Percentiles rank a stretch among this genome's conserved stretches.
These are phyloP conservation scores for Seira musarum DNA, from an alignment of 2,888 invertebrate genomes.

Conservation along the genomic window DNA sequence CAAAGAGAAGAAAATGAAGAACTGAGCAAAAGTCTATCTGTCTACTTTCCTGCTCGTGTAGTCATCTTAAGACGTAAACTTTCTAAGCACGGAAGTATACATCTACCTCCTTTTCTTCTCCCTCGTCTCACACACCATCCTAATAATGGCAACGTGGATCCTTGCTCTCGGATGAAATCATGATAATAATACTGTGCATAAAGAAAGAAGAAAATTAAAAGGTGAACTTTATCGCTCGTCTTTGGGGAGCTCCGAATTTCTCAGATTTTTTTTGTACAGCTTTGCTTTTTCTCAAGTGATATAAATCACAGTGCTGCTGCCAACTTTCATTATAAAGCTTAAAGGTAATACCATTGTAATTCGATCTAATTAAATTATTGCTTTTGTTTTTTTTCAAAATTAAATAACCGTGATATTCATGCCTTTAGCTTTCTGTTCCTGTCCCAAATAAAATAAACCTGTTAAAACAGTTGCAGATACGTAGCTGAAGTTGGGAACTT, in stretches of 20 bases:
- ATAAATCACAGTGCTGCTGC: constrained; percentile 4
- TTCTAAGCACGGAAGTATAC: no score
- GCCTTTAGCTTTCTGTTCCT: neutral
- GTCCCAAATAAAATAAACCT: neutral
- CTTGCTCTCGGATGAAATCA: neutral
- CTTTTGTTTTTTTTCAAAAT: neutral
- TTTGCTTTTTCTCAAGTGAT: neutral
- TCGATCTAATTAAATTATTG: neutral
- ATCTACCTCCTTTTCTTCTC: no score
- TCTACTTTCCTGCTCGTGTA: neutral
- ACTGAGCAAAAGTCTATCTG: neutral
- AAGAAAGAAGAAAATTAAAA: constrained; percentile 39
- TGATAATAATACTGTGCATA: constrained; percentile 3
- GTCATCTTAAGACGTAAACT: no score
- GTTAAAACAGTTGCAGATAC: no score
- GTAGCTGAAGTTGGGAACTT: neutral
- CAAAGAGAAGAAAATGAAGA: constrained; percentile 9
- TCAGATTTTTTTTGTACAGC: neutral
- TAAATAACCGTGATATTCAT: neutral
- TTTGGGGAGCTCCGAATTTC: constrained; percentile 24
- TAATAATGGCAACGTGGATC: no score
- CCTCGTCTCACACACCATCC: no score
- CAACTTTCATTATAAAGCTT: neutral
- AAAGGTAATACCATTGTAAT: neutral
- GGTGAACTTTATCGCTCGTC: constrained; percentile 44